Conservation (phyloP, 2,888 invertebrate species). For the Molanna angustata region DNA sequence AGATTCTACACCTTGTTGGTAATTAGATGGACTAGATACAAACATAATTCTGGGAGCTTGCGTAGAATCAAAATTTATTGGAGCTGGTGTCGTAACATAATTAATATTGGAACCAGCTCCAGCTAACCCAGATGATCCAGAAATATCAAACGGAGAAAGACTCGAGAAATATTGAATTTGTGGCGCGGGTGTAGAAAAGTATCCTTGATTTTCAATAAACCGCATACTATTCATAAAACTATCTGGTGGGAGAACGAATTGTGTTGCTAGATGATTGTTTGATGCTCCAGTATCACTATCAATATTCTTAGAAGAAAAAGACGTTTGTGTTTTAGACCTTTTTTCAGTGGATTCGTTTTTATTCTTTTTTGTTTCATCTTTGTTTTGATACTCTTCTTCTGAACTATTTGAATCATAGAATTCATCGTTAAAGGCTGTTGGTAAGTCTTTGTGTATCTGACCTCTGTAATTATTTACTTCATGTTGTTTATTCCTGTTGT, state of each 20-base stretch:
- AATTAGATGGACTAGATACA: conserved; percentile 22
- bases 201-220: conserved; percentile 6
- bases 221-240: conserved; percentile 45
- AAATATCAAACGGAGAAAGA: conserved; percentile 8
- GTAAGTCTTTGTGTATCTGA: too few relatives aligned
- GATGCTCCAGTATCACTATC: conserved; percentile 50
- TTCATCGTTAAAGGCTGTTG: too few relatives aligned
- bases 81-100: conserved; percentile 24
- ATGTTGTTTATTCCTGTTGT: too few relatives aligned
- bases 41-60: too few relatives aligned
- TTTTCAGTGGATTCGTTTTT: neutral
- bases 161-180: conserved; percentile 17
- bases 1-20: conserved; percentile 15
- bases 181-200: conserved; percentile 19
- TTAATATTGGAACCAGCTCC: conserved; percentile 15
- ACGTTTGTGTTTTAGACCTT: neutral
- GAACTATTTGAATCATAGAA: too few relatives aligned
- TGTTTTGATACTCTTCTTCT: neutral
- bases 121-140: neutral
- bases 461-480: too few relatives aligned
- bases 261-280: conserved; percentile 51
- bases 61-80: conserved; percentile 21
- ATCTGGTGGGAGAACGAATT: conserved; percentile 52
- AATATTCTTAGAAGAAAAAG: too few relatives aligned
- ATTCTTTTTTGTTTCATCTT: conserved; percentile 4